phyloP scores from a whole-genome alignment of 2,888 invertebrate species.

The Coremacera marginata region DNA sequence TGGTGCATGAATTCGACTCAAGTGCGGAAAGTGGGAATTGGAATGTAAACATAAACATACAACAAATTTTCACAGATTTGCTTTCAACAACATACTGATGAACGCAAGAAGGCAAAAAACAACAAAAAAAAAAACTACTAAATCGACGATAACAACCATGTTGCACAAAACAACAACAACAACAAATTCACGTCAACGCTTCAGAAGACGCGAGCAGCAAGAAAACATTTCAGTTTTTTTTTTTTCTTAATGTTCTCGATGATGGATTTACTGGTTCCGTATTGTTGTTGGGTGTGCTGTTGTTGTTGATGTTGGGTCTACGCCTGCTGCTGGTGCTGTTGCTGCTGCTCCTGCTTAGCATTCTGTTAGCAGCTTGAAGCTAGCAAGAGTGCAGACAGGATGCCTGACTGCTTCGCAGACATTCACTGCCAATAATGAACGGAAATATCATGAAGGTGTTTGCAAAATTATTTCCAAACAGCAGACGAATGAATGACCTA shows the following conservation, averaged over 20 bases:
- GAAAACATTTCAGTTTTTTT: slow-evolving; percentile 19
- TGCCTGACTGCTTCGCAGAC: slow-evolving; percentile 23
- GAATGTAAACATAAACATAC: slow-evolving; percentile 44
- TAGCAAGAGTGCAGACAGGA: slow-evolving; percentile 23
- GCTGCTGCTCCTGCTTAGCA: slow-evolving; percentile 7
- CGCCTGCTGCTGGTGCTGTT: slow-evolving; percentile 1
- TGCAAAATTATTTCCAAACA: neutral
- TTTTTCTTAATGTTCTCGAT: slow-evolving; percentile 30
- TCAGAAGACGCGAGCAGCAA: neutral
- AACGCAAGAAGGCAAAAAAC: slow-evolving; percentile 2
- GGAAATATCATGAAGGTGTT: neutral
- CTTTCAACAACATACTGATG: slow-evolving; percentile 28
- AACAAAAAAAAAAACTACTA: neutral
- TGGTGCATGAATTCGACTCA: neutral
- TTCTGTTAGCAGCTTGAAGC: slow-evolving; percentile 13
- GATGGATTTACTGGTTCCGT: slow-evolving; percentile 39
- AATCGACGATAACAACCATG: slow-evolving; percentile 15
- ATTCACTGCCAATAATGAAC: slow-evolving; percentile 7
- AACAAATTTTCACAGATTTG: slow-evolving; percentile 41
- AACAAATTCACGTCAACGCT: neutral
- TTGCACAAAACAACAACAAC: slow-evolving; percentile 16
- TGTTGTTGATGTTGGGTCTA: neutral
- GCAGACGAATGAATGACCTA: neutral
- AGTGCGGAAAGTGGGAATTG: slow-evolving; percentile 47
- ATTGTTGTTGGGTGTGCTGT: slow-evolving; percentile 7